Evolutionary conservation across 2,888 invertebrate genomes (phyloP).

Genomic region (Ceraclea dissimilis): DNA sequence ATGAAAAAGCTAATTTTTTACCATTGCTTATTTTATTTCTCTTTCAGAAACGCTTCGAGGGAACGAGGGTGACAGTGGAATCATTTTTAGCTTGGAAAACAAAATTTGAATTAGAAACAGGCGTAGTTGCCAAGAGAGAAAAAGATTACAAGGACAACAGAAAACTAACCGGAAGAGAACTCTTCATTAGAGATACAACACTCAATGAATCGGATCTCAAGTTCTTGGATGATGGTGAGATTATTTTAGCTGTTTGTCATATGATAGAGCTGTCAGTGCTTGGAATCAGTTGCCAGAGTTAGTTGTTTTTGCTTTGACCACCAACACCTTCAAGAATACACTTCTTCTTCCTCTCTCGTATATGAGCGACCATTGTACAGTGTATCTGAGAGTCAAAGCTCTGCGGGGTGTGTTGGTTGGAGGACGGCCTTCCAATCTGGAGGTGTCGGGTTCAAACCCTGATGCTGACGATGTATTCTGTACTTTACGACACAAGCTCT

Average conservation of each 20-base stretch:
- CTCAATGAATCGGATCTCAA: conserved; percentile 94
- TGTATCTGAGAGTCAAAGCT: too few relatives aligned
- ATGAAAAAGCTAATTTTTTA: too few relatives aligned
- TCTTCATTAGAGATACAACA: conserved; percentile 89
- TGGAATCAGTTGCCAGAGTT: too few relatives aligned
- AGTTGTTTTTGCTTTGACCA: too few relatives aligned
- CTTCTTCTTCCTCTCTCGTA: background rate
- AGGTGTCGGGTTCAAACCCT: too few relatives aligned
- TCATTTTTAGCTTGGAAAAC: conserved; percentile 92
- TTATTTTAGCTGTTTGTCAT: too few relatives aligned
- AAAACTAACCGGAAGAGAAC: conserved; percentile 86
- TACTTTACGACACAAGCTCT: too few relatives aligned
- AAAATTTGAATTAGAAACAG: conserved; percentile 85
- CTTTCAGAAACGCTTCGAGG: conserved; percentile 85
- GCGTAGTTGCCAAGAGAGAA: conserved; percentile 64
- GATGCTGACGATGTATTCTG: too few relatives aligned
- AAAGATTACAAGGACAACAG: conserved; percentile 63
- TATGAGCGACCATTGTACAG: too few relatives aligned
- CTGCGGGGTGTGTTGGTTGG: background rate
- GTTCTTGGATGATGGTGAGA: conserved; percentile 78
- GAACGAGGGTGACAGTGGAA: conserved; percentile 91
- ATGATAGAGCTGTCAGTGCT: too few relatives aligned
- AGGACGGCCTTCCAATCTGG: too few relatives aligned
- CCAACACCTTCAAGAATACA: background rate
- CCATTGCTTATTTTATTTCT: too few relatives aligned